Conservation (phyloP, 2,113 vertebrate species). For the Eublepharis macularius region DNA sequence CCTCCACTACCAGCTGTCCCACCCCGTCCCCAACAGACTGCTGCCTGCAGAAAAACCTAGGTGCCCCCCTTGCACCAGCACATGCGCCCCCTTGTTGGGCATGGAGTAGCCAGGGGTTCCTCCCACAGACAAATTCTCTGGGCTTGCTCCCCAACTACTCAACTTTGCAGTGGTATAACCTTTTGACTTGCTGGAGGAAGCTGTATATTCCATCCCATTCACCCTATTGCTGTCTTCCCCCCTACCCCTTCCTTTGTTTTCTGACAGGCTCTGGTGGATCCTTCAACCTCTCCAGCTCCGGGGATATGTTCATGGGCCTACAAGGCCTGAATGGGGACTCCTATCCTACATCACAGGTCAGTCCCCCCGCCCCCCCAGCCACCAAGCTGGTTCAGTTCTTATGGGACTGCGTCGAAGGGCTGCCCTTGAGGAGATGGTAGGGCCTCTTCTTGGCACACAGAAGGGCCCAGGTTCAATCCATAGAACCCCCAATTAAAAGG, state of each 20-base stretch:
- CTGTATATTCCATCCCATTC: not conserved
- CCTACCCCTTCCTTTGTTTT: conserved; percentile 13
- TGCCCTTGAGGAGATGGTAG: not conserved
- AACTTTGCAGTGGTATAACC: not conserved
- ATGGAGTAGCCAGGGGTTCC: conserved; percentile 4
- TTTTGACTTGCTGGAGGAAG: not conserved
- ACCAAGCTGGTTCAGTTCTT: not conserved
- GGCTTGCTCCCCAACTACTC: not conserved
- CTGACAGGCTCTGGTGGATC: conserved; percentile 84
- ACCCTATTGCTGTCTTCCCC: not conserved
- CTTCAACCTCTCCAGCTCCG: conserved; percentile 89
- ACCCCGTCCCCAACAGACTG: not conserved
- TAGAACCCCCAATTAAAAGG: too few relatives aligned
- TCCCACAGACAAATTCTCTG: not conserved
- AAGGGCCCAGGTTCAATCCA: too few relatives aligned
- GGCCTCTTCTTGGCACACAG: too few relatives aligned
- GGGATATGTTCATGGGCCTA: conserved; percentile 90
- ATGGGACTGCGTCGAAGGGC: not conserved
- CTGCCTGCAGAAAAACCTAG: not conserved
- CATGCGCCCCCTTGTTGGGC: not conserved
- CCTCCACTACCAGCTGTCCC: not conserved
- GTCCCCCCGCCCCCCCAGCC: conserved; percentile 8
- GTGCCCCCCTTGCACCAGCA: not conserved
- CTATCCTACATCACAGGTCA: conserved; percentile 85
- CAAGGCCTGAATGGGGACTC: conserved; percentile 89